These are phyloP conservation scores for Apoda limacodes DNA, from an alignment of 2,888 invertebrate genomes.

Conservation along the genomic window DNA sequence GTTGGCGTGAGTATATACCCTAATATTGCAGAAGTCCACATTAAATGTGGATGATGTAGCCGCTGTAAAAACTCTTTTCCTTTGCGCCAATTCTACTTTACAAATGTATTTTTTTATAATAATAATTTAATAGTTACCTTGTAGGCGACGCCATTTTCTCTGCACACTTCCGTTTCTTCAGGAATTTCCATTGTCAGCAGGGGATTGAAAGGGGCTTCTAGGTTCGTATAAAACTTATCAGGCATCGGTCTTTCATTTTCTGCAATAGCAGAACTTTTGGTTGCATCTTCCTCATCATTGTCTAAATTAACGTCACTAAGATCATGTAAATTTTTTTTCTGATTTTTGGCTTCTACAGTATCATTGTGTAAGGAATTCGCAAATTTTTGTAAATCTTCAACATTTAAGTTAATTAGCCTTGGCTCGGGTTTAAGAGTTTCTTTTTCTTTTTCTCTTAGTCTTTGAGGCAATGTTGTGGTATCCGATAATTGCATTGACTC, in stretches of 20 bases:
- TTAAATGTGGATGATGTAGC: no score
- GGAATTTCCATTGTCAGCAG: constrained; percentile 40
- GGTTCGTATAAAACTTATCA: constrained; percentile 53
- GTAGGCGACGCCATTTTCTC: constrained; percentile 55
- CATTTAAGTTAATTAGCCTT: constrained; percentile 47
- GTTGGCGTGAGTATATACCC: no score
- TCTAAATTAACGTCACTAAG: constrained; percentile 85
- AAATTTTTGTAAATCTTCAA: constrained; percentile 56
- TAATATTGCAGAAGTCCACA: no score
- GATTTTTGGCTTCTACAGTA: constrained; percentile 25
- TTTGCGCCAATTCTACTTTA: no score
- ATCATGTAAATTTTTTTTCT: constrained; percentile 60
- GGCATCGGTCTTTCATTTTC: constrained; percentile 34
- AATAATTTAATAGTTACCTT: no score
- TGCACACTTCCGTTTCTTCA: constrained; percentile 48
- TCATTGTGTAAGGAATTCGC: constrained; percentile 54
- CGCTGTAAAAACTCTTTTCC: no score
- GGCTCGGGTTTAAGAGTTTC: constrained; percentile 44
- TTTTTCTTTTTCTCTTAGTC: no score
- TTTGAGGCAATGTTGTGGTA: no score
- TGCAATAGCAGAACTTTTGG: constrained; percentile 25
- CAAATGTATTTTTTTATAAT: no score
- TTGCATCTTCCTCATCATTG: constrained; percentile 64
- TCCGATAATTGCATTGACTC: no score
- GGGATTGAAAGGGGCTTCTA: constrained; percentile 50